phyloP scores from a whole-genome alignment of 1,140 invertebrate species.

The Dinothrombium tinctorium region DNA sequence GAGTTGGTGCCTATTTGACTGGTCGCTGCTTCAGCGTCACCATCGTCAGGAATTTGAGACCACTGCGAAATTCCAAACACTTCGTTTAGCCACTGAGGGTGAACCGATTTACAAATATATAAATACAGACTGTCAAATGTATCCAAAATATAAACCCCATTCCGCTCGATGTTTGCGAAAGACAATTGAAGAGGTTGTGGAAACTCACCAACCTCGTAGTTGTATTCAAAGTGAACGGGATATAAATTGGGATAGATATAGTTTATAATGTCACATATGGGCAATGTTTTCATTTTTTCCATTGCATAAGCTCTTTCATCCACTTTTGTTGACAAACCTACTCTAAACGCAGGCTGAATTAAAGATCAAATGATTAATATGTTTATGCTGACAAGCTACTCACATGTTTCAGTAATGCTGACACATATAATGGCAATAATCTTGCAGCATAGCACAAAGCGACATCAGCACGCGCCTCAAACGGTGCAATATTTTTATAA shows the following conservation, averaged over 20 bases:
- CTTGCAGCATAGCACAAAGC: constrained; percentile 44
- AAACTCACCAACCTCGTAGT: not conserved
- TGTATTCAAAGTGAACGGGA: constrained; percentile 38
- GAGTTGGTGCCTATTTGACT: not conserved
- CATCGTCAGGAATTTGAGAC: constrained; percentile 31
- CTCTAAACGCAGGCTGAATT: constrained; percentile 52
- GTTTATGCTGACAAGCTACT: constrained; percentile 21
- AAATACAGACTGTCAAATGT: constrained; percentile 55
- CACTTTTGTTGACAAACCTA: constrained; percentile 55
- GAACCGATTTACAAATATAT: constrained; percentile 58
- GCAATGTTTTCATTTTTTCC: constrained; percentile 75
- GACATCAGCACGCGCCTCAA: constrained; percentile 31
- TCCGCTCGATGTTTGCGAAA: constrained; percentile 47
- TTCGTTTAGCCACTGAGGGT: constrained; percentile 43
- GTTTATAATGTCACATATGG: constrained; percentile 52
- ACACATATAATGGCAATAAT: constrained; percentile 64
- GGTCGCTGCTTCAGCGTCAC: constrained; percentile 1
- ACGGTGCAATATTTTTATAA: constrained; percentile 30
- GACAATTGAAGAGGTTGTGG: constrained; percentile 26
- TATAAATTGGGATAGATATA: constrained; percentile 81
- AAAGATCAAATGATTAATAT: constrained; percentile 9
- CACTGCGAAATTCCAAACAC: constrained; percentile 39
- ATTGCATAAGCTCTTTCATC: constrained; percentile 83
- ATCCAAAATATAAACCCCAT: constrained; percentile 78
- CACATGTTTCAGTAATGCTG: constrained; percentile 73